A percentile compares a stretch with the other conserved stretches of the same genome.
These are phyloP conservation scores for Lethenteron camtschaticum DNA, from an alignment of 2,113 vertebrate genomes.

Conservation along the genomic window DNA sequence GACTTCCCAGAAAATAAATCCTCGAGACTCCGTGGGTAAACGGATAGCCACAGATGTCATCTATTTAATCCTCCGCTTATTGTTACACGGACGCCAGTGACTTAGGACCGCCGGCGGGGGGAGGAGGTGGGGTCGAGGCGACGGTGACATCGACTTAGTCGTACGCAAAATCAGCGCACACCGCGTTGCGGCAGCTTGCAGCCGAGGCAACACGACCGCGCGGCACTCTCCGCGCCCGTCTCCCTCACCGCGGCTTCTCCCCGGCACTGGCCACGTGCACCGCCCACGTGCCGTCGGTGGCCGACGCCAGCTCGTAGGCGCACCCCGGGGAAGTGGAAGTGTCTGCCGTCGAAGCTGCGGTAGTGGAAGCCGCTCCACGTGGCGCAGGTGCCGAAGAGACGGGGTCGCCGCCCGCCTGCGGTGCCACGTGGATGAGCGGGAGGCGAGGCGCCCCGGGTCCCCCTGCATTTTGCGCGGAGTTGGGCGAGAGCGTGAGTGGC, in stretches of 20 bases:
- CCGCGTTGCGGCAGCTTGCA: neutral
- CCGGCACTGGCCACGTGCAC: constrained; percentile 21
- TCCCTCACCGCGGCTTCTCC: neutral
- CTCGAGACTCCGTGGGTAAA: too few species aligned
- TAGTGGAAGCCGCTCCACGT: constrained; percentile 52
- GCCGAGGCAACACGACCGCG: neutral
- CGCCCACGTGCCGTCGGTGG: constrained; percentile 39
- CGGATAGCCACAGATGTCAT: too few species aligned
- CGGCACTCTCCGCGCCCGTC: constrained; percentile 15
- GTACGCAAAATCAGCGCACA: neutral
- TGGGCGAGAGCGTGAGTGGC: too few species aligned
- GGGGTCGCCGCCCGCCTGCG: constrained; percentile 15
- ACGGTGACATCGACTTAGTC: too few species aligned
- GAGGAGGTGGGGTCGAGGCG: too few species aligned
- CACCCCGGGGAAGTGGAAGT: constrained; percentile 55
- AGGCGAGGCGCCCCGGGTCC: constrained; percentile 13
- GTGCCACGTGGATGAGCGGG: constrained; percentile 19
- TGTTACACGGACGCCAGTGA: too few species aligned
- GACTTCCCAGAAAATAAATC: too few species aligned
- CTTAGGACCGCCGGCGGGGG: too few species aligned
- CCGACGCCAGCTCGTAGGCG: constrained; percentile 36
- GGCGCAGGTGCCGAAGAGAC: constrained; percentile 32
- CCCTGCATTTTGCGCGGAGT: constrained; percentile 15
- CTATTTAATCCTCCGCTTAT: too few species aligned
- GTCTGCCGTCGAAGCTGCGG: constrained; percentile 46